phyloP scores from a whole-genome alignment of 2,113 vertebrate genomes.

The Psittacula cyanocephala region DNA sequence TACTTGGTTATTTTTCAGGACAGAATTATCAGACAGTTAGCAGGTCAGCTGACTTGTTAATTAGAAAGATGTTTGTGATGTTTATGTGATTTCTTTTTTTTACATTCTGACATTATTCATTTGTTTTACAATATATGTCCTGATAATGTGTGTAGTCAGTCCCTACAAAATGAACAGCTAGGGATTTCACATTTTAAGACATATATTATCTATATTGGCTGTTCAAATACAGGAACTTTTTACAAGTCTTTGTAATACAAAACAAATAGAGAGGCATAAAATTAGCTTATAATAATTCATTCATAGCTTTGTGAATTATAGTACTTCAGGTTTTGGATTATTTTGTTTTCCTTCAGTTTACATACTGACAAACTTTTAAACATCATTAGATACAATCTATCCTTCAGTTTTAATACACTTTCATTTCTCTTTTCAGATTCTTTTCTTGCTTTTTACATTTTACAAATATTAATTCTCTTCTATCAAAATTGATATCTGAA shows the following conservation, averaged over 20 bases:
- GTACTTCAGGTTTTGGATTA: not conserved
- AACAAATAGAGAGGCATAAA: not conserved
- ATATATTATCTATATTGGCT: not conserved
- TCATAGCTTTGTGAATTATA: not conserved
- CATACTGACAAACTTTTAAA: not conserved
- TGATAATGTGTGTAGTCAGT: not conserved
- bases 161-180: not conserved
- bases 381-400: not conserved
- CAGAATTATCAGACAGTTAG: not conserved
- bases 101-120: not conserved
- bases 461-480: not conserved
- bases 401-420: not conserved
- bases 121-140: not conserved
- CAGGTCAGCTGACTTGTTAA: not conserved
- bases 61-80: not conserved
- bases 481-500: not conserved
- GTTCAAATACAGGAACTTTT: not conserved
- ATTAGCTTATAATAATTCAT: not conserved
- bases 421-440: not conserved
- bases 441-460: not conserved
- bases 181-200: not conserved
- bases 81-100: not conserved
- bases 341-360: not conserved
- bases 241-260: not conserved
- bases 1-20: not conserved